phyloP scores from a whole-genome alignment of 2,888 invertebrate genomes.

The Eristalis intricaria region DNA sequence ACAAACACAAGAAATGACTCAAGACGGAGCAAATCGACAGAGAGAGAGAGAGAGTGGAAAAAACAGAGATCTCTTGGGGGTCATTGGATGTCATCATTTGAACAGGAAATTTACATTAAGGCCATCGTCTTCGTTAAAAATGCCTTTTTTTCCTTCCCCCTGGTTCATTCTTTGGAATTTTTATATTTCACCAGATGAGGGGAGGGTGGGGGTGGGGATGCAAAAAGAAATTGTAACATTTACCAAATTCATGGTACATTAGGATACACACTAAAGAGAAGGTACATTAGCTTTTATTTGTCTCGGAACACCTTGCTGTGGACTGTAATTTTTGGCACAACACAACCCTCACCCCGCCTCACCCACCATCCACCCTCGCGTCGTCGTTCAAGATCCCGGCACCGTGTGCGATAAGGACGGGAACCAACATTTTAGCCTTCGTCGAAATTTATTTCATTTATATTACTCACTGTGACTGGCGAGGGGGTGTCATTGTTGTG shows the following conservation, averaged over 20 bases:
- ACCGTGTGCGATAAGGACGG: constrained; percentile 30
- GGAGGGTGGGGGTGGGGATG: background rate
- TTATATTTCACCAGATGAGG: constrained; percentile 30
- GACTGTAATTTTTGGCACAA: background rate
- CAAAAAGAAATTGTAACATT: constrained; percentile 54
- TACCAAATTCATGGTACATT: constrained; percentile 68
- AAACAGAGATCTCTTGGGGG: constrained; percentile 52
- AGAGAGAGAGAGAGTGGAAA: background rate
- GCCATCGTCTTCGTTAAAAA: constrained; percentile 42
- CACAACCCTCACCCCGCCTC: background rate
- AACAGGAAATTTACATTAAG: constrained; percentile 70
- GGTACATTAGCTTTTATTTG: constrained; percentile 67
- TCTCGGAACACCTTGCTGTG: constrained; percentile 28
- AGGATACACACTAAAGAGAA: constrained; percentile 48
- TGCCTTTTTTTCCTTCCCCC: background rate
- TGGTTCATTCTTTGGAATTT: constrained; percentile 33
- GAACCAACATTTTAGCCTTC: constrained; percentile 28
- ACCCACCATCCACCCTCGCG: background rate
- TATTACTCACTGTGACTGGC: constrained; percentile 48
- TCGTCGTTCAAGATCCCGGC: background rate
- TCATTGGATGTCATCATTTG: constrained; percentile 65
- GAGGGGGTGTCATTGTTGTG: too few species aligned
- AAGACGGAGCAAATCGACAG: too few species aligned
- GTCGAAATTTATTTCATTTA: constrained; percentile 57
- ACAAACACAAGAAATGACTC: constrained; percentile 48